Percentiles rank a stretch among this genome's conserved stretches.
Conservation (phyloP, 1,140 invertebrate genomes). For the Drosophila pallidifrons region DNA sequence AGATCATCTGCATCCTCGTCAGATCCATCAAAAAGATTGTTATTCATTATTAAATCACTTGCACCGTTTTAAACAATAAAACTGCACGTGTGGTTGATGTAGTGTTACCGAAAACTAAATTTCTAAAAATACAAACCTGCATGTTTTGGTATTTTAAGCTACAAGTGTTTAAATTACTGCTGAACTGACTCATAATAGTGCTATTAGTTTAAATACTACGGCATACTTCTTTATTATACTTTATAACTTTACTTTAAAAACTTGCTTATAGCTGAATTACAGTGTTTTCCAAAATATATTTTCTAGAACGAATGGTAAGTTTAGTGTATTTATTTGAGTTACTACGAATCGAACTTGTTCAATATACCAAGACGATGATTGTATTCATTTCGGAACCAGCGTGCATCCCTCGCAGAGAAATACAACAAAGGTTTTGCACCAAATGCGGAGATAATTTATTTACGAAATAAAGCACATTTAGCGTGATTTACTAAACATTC, state of each 20-base stretch:
- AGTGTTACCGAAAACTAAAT: neutral
- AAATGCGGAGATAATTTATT: slow-evolving; percentile 32
- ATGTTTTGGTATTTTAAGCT: no score
- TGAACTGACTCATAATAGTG: no score
- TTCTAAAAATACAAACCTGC: neutral
- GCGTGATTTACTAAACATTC: slow-evolving; percentile 47
- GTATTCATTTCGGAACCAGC: neutral
- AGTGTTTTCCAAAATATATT: no score
- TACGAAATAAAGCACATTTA: slow-evolving; percentile 9
- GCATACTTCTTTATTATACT: no score
- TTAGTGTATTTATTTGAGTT: no score
- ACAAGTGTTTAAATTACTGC: no score
- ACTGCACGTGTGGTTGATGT: slow-evolving; percentile 38
- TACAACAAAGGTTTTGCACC: slow-evolving; percentile 28
- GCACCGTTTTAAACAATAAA: slow-evolving; percentile 16
- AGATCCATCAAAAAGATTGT: slow-evolving; percentile 72
- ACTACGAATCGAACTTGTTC: slow-evolving; percentile 11
- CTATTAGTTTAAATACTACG: no score
- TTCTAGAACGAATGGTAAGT: no score
- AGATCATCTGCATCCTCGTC: slow-evolving; percentile 84
- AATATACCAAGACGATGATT: neutral
- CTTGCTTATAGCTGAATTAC: no score
- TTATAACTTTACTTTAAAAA: no score
- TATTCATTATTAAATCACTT: slow-evolving; percentile 60
- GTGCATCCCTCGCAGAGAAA: slow-evolving; percentile 28